phyloP scores from a whole-genome alignment of 23 tunicate species.

The Styela plicata region DNA sequence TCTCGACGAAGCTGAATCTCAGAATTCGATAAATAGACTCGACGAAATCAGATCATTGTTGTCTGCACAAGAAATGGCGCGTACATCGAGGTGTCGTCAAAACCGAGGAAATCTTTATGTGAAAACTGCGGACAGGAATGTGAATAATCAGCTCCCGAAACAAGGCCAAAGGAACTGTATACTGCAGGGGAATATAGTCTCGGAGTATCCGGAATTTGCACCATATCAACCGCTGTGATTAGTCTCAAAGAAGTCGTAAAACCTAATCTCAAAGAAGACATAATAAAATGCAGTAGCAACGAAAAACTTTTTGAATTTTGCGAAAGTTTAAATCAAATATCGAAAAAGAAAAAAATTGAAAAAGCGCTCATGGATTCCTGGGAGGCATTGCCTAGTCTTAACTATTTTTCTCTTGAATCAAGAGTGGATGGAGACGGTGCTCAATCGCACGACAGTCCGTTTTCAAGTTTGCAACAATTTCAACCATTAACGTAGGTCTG shows the following conservation, averaged over 20 bases:
- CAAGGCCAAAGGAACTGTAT: not conserved
- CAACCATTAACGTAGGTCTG: not conserved
- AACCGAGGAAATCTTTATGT: not conserved
- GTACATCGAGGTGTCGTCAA: too few species aligned
- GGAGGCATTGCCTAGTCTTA: not conserved
- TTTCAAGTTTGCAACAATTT: not conserved
- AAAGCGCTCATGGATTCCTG: not conserved
- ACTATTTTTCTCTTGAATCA: not conserved
- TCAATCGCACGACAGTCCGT: not conserved
- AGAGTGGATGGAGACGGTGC: not conserved
- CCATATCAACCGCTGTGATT: too few species aligned
- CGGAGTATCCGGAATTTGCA: too few species aligned
- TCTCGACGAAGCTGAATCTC: not conserved
- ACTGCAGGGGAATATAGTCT: not conserved
- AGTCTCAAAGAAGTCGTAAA: too few species aligned
- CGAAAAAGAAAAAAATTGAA: not conserved
- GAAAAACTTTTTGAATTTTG: not conserved
- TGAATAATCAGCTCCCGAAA: not conserved
- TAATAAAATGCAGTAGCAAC: not conserved
- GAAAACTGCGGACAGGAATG: not conserved
- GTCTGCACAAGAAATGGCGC: too few species aligned
- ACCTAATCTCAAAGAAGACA: too few species aligned
- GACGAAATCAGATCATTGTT: not conserved
- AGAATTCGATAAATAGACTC: not conserved
- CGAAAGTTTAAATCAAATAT: not conserved